Conservation (phyloP, 1,140 invertebrate species). For the Cydia strobilella region DNA sequence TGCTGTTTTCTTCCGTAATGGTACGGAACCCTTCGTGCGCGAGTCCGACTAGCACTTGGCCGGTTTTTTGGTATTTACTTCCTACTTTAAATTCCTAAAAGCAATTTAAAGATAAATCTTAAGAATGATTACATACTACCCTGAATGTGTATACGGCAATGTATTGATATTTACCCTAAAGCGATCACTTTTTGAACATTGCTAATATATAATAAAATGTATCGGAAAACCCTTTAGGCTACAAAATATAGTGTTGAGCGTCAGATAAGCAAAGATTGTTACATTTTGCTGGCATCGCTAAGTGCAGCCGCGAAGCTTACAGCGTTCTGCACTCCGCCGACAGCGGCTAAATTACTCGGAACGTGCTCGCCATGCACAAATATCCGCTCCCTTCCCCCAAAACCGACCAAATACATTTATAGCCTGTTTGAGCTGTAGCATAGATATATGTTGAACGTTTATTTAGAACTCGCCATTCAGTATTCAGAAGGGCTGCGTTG, state of each 20-base stretch:
- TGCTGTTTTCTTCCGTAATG: too few species aligned
- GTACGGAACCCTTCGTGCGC: too few species aligned
- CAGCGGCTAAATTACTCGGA: constrained; percentile 51
- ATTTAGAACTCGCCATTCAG: constrained; percentile 15
- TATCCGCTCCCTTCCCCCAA: constrained; percentile 41
- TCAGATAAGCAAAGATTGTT: neutral
- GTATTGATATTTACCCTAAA: neutral
- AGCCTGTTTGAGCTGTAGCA: constrained; percentile 16
- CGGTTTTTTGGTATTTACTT: too few species aligned
- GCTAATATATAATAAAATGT: neutral
- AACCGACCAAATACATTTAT: constrained; percentile 35
- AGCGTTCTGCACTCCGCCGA: constrained; percentile 61
- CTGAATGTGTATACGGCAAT: neutral
- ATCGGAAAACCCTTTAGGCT: constrained; percentile 3
- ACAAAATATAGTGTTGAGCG: constrained; percentile 15
- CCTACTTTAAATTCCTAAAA: neutral
- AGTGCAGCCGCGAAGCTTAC: constrained; percentile 45
- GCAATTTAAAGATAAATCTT: neutral
- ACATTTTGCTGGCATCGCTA: constrained; percentile 11
- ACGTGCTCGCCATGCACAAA: constrained; percentile 61
- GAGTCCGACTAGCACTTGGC: too few species aligned
- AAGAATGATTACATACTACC: neutral
- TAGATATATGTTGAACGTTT: constrained; percentile 14
- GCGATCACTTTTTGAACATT: neutral
- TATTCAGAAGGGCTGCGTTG: neutral